Base-by-base conservation (phyloP, 2,888 invertebrate species). In the Platerodrilus igneus region DNA sequence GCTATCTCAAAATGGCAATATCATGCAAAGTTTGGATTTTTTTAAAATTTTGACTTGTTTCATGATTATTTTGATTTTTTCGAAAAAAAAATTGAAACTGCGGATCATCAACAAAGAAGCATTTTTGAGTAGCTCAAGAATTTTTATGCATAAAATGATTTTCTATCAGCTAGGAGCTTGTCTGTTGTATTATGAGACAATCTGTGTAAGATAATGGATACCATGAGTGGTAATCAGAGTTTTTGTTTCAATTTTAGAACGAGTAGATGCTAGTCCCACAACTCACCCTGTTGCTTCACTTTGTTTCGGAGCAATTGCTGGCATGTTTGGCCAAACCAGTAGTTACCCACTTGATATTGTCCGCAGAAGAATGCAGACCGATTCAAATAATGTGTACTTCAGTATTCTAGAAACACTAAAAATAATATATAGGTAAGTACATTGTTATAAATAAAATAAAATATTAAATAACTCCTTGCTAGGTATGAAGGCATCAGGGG, bases 281-380 rank as follows among this genome's bases (percentile, higher is more conserved):
- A 51, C 57, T 3, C 55, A 56, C 51, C 75, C 83, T 23, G 50
- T 83, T 14, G 75, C 79, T 41, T 78, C 86, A 53, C 70, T 96
- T 60, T 62, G 74, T 41, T 91, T 87, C 67, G 97, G 97, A 13
- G 96, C 94, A 18, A 64, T 80, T 16, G 95, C 97, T 18, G 99
- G 99, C 16, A 79, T 92, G 56, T 74, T 93, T 13, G 95, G 95
- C 1, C 99, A 99, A 74, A 86, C 91, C 1, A 81, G 90, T 15
- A 94, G 94, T 47, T 99, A 99, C 73, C 99, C 99, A 7, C 74
- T 99, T 41, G 95, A 95, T 71, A 93, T 95, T 71, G 89, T 96
- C 45, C 64, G 77, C 42, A 64, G 77, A 50, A 66, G 77, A 50
- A 77, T 77, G 77, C 77, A 78, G 62, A 82, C 82, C 26, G 74